Percentiles rank a stretch among this genome's conserved stretches.
Evolutionary conservation across 2,113 vertebrate species (phyloP).

Genomic region (Rhynchopsitta pachyrhyncha): DNA sequence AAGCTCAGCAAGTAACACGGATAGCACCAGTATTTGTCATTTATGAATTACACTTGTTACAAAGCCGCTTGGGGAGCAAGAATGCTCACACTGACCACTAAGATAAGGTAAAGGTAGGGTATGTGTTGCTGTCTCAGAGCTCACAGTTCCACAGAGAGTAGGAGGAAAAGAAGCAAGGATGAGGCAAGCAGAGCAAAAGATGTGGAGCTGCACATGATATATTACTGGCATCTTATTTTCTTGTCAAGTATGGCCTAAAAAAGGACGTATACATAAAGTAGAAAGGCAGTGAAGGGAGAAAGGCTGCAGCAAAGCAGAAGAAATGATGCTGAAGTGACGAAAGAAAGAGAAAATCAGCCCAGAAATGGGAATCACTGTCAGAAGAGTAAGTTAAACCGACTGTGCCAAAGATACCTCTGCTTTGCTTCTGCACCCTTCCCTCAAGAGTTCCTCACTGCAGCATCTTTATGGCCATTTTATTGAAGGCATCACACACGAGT

Average conservation of each 20-base stretch:
- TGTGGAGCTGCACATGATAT: background rate
- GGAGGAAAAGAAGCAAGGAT: background rate
- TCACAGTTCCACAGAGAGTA: background rate
- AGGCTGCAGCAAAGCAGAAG: background rate
- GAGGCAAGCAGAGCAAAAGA: background rate
- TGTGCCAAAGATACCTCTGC: accelerated
- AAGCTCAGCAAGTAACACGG: background rate
- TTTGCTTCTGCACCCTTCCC: background rate
- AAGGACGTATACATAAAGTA: background rate
- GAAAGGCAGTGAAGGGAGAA: background rate
- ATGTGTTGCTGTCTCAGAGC: background rate
- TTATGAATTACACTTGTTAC: background rate
- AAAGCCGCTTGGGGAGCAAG: background rate
- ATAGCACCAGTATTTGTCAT: background rate
- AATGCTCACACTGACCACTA: background rate
- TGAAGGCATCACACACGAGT: background rate
- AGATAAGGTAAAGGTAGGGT: background rate
- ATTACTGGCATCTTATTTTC: background rate
- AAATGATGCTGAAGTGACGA: background rate
- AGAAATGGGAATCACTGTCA: background rate
- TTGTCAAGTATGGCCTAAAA: background rate
- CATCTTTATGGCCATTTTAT: background rate
- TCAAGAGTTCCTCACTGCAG: background rate
- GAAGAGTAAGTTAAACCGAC: background rate
- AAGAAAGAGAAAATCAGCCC: background rate